Base-by-base conservation (phyloP, 2,888 invertebrate species). In the Lithophane ornitopus region DNA sequence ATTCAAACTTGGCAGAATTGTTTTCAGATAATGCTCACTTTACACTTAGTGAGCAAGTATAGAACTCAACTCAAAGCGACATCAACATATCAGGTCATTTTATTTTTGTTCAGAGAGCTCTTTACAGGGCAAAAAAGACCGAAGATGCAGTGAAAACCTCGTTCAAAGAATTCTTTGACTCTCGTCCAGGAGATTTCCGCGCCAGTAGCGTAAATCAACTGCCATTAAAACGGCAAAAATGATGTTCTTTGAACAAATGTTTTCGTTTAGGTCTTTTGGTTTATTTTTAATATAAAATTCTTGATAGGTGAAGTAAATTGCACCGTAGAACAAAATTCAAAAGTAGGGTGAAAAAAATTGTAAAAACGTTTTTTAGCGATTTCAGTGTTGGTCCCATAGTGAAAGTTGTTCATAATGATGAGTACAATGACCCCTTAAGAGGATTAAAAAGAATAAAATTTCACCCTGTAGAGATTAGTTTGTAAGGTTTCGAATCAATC, bases 111-210 rank as follows among this genome's bases (percentile, higher is more conserved):
- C 65, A 56, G 56, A 74, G 80, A 82, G 73, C 76, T 84, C 80
- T 86, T 76, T 83, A 73, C 76, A 68, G 86, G 66, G 46, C 65
- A 83, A 82, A 82, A 86, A 86, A 83, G 59, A 46, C 67, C 67
- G 46, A 82, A 78, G 78, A 84, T 81, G 88, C 77, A 87, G 86
- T 84, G 76, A 76, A 86, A 88, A 81, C 76, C 75, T 79, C 74
- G 70, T 83, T 86, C 87, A 88, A 86, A 86, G 88, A 87, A 88
- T 87, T 88, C 88, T 87, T 88, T 87, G 85, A 88, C 81, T 84
- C 78, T 74, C 73, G 70, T 84, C 74, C 78, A 84, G 81, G 72
- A 84, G 74, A 88, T 86, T 87, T 87, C 88, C 78, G 75, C 87
- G 65, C 74, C 76, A 84, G 75, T 87, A 70, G 69, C 85, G 85